Base-by-base conservation (phyloP, 2,113 vertebrate species). In the Takifugu flavidus region DNA sequence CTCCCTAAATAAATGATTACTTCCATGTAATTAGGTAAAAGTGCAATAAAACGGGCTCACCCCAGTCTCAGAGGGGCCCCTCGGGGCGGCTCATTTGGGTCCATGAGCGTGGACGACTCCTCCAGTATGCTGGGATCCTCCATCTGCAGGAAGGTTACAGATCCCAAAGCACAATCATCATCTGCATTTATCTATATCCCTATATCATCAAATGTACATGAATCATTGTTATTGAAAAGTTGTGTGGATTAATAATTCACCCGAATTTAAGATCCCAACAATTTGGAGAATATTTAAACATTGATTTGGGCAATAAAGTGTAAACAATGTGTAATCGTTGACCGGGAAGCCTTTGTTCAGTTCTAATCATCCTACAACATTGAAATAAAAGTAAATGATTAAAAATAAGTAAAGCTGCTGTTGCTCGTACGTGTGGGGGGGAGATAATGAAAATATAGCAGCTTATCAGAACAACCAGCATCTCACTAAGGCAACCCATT, bases 101-200 rank as follows among this genome's bases (percentile, higher is more conserved):
- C 97, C 90, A 99, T 56, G 31, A 94, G 93, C 0, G 88, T 93
- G 5, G 94, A 94, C 0, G 95, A 95, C 65, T 99, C 97, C 83
- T 98, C 95, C 90, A 98, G 85, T 86, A 99, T 89, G 75, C 95
- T 94, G 82, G 97, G 96, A 91, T 99, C 97, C 90, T 98, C 96
- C 97, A 99, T 98, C 97, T 99, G 92, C 86, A 93, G 72, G 84
- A 92, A 6, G 62, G 54, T 2, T 1, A 64, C 42, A 62, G 14
- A 4, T 54, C 53, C 46, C 47, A 11, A 6, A 4, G 6, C 20
- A 8, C 59, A 50, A 29, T 43, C 1, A 6, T 25, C n/a, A 15
- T 25, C 25, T 2, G 2, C 5, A 20, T 15, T 26, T 4, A 20
- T 6, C 11, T 13, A 44, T 15, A n/a, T 10, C 46, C 2, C 28